Conservation (phyloP, 2,113 vertebrate genomes). For the Otus sunia region DNA sequence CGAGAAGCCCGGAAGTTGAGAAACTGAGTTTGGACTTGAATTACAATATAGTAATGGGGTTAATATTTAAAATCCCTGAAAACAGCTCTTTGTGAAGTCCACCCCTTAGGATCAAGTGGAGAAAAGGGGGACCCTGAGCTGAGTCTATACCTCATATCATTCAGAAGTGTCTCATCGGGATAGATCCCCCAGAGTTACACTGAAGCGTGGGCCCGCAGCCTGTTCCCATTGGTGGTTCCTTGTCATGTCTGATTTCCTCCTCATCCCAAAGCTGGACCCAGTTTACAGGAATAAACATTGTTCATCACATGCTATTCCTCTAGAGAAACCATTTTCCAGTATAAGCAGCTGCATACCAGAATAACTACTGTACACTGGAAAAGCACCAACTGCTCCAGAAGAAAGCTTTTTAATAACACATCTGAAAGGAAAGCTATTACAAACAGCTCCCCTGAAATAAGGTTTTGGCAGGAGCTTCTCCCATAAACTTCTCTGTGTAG, state of each 20-base stretch:
- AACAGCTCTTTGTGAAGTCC: background rate
- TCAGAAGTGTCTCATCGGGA: background rate
- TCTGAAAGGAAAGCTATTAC: background rate
- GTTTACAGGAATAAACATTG: background rate
- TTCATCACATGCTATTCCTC: background rate
- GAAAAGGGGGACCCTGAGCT: background rate
- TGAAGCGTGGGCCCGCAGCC: too few relatives aligned
- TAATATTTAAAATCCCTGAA: background rate
- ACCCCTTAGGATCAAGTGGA: background rate
- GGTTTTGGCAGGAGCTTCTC: background rate
- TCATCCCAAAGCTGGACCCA: background rate
- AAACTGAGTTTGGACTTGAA: background rate
- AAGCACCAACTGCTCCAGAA: background rate
- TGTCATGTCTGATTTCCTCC: background rate
- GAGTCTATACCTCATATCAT: background rate
- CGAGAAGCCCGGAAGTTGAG: background rate
- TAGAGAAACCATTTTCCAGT: background rate
- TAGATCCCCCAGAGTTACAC: background rate
- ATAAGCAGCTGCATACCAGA: background rate
- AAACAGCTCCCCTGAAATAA: background rate
- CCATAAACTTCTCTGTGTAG: background rate
- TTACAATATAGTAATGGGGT: background rate
- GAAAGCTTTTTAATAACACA: conserved; percentile 5
- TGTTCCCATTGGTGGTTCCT: background rate
- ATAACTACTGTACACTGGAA: background rate